phyloP scores from a whole-genome alignment of 2,113 vertebrate genomes.

The Thryonomys swinderianus region DNA sequence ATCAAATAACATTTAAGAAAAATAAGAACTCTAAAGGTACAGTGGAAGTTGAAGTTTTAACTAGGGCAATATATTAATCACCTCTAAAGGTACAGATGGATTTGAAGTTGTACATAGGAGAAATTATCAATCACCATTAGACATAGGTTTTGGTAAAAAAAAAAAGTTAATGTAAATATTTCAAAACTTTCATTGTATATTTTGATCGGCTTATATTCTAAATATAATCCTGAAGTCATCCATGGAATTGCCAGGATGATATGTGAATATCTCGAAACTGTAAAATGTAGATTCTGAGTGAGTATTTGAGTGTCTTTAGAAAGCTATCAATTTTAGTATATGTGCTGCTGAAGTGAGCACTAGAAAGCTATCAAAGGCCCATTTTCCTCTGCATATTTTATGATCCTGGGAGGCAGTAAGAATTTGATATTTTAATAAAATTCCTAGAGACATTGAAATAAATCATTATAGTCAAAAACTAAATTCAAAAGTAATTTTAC shows the following conservation, averaged over 20 bases:
- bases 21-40: not conserved
- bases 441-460: not conserved
- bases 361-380: not conserved
- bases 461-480: not conserved
- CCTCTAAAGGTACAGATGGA: not conserved
- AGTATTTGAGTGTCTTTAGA: not conserved
- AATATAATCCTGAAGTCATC: constrained; percentile 2
- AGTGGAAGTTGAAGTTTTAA: not conserved
- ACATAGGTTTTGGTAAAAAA: not conserved
- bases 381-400: not conserved
- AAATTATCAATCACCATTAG: constrained; percentile 57
- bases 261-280: not conserved
- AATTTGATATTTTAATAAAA: constrained; percentile 34
- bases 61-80: constrained; percentile 50
- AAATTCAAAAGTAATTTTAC: not conserved
- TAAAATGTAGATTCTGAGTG: not conserved
- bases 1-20: constrained; percentile 40
- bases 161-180: not conserved
- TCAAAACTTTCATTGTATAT: not conserved
- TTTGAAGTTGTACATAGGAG: not conserved
- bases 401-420: not conserved
- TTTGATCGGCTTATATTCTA: not conserved
- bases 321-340: too few species aligned
- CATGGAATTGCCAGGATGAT: not conserved
- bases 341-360: too few species aligned